Percentiles rank a stretch among this genome's conserved stretches.
Evolutionary conservation across 2,888 invertebrate species (phyloP).

Genomic region (Lithophane socia): DNA sequence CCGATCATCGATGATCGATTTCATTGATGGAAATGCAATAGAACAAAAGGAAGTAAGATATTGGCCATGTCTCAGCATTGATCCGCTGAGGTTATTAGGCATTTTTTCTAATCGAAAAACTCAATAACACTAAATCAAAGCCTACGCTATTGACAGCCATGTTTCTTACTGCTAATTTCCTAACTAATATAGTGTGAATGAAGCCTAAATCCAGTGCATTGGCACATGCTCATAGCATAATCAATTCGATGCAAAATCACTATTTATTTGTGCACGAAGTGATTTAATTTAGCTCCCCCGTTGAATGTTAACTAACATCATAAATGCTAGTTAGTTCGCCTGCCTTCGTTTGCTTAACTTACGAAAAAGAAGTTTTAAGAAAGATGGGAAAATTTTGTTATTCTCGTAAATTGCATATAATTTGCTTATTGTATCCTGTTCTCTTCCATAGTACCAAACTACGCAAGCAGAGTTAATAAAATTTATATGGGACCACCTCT

Average conservation of each 20-base stretch:
- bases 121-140: not conserved
- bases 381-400: slow-evolving; percentile 16
- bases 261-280: slow-evolving; percentile 67
- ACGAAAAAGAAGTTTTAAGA: not conserved
- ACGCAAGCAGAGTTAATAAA: no score
- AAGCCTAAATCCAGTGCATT: slow-evolving; percentile 17
- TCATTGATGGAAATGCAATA: not conserved
- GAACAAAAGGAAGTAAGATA: not conserved
- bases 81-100: not conserved
- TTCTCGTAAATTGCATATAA: slow-evolving; percentile 20
- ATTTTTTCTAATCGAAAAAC: not conserved
- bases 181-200: slow-evolving; percentile 7
- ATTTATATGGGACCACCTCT: no score
- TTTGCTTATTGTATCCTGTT: not conserved
- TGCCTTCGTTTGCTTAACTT: slow-evolving; percentile 3
- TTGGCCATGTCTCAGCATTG: not conserved
- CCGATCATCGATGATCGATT: no score
- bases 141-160: not conserved
- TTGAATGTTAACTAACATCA: slow-evolving; percentile 39
- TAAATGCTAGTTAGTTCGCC: slow-evolving; percentile 8
- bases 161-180: not conserved
- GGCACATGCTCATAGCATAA: slow-evolving; percentile 9
- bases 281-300: slow-evolving; percentile 59
- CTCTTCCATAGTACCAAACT: not conserved
- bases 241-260: slow-evolving; percentile 42